Evolutionary conservation across 2,797 vertebrate species (phyloP).

Genomic region (Chaetophractus vellerosus): DNA sequence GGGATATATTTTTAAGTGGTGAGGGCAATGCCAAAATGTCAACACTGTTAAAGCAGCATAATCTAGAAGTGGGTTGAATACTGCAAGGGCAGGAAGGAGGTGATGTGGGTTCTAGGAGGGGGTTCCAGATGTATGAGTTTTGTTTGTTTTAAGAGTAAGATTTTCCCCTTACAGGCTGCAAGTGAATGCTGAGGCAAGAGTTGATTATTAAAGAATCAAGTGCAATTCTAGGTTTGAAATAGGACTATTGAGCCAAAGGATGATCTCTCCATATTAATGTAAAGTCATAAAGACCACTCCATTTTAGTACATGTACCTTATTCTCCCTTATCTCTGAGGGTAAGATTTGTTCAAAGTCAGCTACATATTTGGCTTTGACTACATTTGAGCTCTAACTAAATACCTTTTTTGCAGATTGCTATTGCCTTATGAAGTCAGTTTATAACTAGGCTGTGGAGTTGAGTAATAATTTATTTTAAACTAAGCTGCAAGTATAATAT

Average conservation of each 20-base stretch:
- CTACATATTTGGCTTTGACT: conserved; percentile 37
- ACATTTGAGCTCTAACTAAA: conserved; percentile 54
- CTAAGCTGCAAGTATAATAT: conserved; percentile 48
- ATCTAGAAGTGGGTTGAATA: background rate
- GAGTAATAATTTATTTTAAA: conserved; percentile 69
- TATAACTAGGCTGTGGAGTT: conserved; percentile 61
- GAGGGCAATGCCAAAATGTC: background rate
- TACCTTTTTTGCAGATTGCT: conserved; percentile 71
- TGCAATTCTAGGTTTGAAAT: background rate
- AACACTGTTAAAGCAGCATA: background rate
- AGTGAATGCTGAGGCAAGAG: background rate
- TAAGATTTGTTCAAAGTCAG: conserved; percentile 11
- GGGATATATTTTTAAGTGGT: background rate
- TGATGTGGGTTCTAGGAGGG: background rate
- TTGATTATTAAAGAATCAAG: background rate
- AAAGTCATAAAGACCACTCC: background rate
- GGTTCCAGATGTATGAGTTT: background rate
- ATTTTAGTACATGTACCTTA: background rate
- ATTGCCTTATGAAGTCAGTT: conserved; percentile 39
- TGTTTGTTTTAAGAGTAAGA: background rate
- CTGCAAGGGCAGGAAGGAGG: background rate
- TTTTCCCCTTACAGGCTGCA: background rate
- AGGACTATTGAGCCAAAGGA: background rate
- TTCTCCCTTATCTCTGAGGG: background rate
- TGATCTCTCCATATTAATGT: background rate